Evolutionary conservation across 2,113 vertebrate genomes (phyloP).

Genomic region (Crocuta crocuta): DNA sequence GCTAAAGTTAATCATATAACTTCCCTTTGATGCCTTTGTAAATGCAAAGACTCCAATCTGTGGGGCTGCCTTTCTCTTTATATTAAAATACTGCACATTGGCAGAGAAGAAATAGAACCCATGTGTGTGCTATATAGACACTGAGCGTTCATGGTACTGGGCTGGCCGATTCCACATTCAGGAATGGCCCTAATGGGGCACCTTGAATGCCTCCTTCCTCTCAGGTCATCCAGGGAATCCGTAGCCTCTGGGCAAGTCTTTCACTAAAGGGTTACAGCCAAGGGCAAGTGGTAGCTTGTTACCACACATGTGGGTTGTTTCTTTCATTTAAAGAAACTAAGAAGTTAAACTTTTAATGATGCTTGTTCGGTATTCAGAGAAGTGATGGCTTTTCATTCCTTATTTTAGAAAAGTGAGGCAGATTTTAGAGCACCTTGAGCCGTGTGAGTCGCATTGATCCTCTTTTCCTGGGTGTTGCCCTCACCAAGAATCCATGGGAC

Average conservation of each 20-base stretch:
- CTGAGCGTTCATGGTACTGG: accelerated
- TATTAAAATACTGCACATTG: background rate
- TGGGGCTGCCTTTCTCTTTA: background rate
- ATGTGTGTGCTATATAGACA: background rate
- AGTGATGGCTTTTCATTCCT: background rate
- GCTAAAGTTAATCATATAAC: background rate
- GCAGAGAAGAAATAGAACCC: background rate
- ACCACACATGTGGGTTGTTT: background rate
- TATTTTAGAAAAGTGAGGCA: background rate
- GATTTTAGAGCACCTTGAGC: background rate
- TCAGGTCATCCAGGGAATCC: background rate
- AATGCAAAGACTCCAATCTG: background rate
- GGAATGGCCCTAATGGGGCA: background rate
- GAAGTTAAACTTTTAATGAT: background rate
- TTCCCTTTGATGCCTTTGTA: background rate
- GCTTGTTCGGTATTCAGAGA: background rate
- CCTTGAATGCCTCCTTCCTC: background rate
- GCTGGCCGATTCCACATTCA: background rate
- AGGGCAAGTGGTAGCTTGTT: background rate
- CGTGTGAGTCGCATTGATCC: background rate
- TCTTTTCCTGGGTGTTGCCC: background rate
- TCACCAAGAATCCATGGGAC: background rate
- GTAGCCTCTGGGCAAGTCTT: background rate
- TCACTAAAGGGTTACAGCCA: background rate
- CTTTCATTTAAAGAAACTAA: background rate